Evolutionary conservation across 2,888 invertebrate species (phyloP).

Genomic region (Mongoloraphidia duomilia): DNA sequence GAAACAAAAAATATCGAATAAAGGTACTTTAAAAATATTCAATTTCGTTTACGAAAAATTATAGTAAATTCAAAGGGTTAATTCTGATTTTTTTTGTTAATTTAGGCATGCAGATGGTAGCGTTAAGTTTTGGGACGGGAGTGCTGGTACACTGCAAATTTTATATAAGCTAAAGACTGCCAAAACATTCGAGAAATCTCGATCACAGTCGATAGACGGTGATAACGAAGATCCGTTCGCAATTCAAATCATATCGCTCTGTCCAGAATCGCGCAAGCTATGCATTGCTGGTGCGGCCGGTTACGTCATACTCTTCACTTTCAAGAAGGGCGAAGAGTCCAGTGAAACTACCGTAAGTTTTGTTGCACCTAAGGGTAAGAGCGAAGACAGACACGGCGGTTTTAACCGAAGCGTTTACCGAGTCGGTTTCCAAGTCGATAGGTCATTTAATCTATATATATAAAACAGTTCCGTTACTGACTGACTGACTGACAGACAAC

Average conservation of each 20-base stretch:
- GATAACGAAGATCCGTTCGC: conserved; percentile 79
- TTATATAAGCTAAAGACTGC: conserved; percentile 96
- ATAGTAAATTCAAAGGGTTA: too few relatives aligned
- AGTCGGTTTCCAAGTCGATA: too few relatives aligned
- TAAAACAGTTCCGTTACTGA: too few relatives aligned
- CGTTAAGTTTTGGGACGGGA: conserved; percentile 98
- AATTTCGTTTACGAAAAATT: too few relatives aligned
- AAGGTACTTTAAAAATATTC: too few relatives aligned
- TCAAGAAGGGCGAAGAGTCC: conserved; percentile 78
- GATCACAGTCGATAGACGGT: conserved; percentile 44
- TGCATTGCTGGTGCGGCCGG: conserved; percentile 84
- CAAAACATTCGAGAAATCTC: conserved; percentile 72
- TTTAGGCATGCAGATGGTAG: conserved; percentile 95
- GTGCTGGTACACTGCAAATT: conserved; percentile 88
- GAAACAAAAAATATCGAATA: too few relatives aligned
- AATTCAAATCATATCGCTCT: conserved; percentile 78
- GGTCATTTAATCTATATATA: too few relatives aligned
- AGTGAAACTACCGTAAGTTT: conserved; percentile 60
- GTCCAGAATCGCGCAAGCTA: conserved; percentile 82
- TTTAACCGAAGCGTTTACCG: too few relatives aligned
- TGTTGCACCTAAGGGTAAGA: conserved; percentile 1
- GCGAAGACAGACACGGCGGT: neutral
- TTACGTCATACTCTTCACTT: conserved; percentile 91
- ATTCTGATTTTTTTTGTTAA: conserved; percentile 14
- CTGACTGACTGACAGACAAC: too few relatives aligned